These are phyloP conservation scores for Halcyon chelicuti DNA, from an alignment of 2,797 vertebrate genomes.

Conservation along the genomic window DNA sequence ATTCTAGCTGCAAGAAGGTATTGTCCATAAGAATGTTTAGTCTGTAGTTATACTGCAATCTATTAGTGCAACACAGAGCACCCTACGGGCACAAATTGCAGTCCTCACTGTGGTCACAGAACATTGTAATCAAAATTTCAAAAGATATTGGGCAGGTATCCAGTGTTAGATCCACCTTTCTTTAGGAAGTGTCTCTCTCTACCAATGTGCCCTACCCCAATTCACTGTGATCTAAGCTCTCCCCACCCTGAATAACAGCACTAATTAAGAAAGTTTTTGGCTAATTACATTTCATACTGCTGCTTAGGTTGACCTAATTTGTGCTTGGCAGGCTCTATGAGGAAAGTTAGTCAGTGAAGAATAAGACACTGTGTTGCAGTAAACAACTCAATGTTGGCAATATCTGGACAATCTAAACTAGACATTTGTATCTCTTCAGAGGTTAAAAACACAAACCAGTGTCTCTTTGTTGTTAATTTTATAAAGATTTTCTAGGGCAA, in stretches of 20 bases:
- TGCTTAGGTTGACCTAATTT: slow-evolving; percentile 75
- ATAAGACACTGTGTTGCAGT: slow-evolving; percentile 13
- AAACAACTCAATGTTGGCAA: slow-evolving; percentile 1
- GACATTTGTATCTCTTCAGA: background rate
- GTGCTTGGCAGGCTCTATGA: slow-evolving; percentile 39
- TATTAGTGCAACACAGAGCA: background rate
- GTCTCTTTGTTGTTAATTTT: background rate
- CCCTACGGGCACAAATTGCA: slow-evolving; percentile 59
- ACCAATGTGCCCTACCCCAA: background rate
- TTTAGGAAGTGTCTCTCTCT: background rate
- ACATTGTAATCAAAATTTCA: slow-evolving; percentile 43
- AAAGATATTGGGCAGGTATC: slow-evolving; percentile 9
- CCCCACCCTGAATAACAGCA: slow-evolving; percentile 49
- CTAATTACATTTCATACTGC: slow-evolving; percentile 64
- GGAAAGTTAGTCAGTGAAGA: slow-evolving; percentile 45
- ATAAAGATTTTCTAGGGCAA: background rate
- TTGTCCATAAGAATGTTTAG: background rate
- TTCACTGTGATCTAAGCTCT: slow-evolving; percentile 56
- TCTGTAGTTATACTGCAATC: background rate
- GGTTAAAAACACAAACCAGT: background rate
- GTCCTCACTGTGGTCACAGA: background rate
- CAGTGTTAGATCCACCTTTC: slow-evolving; percentile 16
- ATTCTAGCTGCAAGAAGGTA: background rate
- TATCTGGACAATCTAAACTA: background rate
- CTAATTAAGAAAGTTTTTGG: slow-evolving; percentile 63